Evolutionary conservation across 1,140 invertebrate species (phyloP), one percentile per base, ranked within the genome.

Genomic region (Batillaria attramentaria): DNA sequence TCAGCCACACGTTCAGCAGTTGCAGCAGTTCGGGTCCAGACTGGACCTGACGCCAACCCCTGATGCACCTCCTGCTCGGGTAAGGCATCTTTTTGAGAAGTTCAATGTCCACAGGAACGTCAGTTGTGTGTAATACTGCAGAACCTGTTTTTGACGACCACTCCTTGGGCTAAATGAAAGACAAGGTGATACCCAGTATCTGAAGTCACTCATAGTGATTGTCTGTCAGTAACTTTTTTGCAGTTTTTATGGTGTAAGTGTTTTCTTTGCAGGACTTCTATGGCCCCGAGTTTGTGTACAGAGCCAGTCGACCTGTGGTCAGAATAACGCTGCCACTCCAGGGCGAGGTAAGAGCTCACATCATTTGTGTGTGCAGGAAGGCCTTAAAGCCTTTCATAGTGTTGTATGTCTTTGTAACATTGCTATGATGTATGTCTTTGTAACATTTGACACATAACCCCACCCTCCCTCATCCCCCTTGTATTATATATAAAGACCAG

Each of bases 241-340:
- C 6, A 37, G 16, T 31, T 69, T 69, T 69, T 8, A 37, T 74
- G 2, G 3, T 60, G 4, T 65, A 54, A 60, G 72, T 72, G n/a
- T 72, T 79, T 81, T 66, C 78, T 69, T 86, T 83, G 37, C 81
- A 90, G 89, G 86, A 88, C 18, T 89, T 81, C 78, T 84, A 83
- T 87, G 89, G 89, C 66, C 86, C 87, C 77, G 87, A 90, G 72
- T 90, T 87, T 84, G 83, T 87, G 31, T 83, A 86, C 69, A 83
- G 80, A 54, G 79, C 82, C 16, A 78, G 72, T 13, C 85, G 87
- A 72, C 85, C 88, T 54, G 75, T 86, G 37, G 80, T 86, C 13
- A 81, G 81, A 74, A 77, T 90, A 18, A 79, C 83, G 18, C 78
- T 89, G 43, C 84, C 87, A 72, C 66, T 86, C 33, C 81, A 83